phyloP scores from a whole-genome alignment of 2,888 invertebrate species.

The Caenorhabditis imperialis region DNA sequence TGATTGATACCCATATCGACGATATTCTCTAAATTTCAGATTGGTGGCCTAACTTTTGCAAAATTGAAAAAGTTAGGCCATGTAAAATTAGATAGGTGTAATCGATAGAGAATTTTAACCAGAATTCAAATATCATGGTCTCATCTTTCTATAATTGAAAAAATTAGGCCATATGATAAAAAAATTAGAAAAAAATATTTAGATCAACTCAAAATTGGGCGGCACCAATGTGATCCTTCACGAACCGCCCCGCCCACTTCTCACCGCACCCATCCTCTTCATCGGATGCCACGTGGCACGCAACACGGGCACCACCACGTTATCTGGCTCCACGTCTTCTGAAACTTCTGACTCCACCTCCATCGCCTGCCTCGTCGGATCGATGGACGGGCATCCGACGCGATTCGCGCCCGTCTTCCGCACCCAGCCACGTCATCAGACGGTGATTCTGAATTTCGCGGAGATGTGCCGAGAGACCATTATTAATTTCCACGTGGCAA shows the following conservation, averaged over 20 bases:
- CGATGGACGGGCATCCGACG: slow-evolving; percentile 48
- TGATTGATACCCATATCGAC: too few species aligned
- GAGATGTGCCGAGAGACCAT: slow-evolving; percentile 44
- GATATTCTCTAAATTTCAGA: too few species aligned
- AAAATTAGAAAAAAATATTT: too few species aligned
- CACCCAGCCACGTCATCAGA: slow-evolving; percentile 13
- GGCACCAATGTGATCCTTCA: slow-evolving; percentile 40
- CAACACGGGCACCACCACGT: not conserved
- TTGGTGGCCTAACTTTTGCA: too few species aligned
- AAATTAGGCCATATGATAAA: too few species aligned
- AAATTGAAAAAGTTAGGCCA: too few species aligned
- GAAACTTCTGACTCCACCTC: slow-evolving; percentile 8
- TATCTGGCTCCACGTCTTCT: slow-evolving; percentile 20
- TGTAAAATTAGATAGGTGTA: too few species aligned
- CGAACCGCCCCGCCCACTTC: not conserved
- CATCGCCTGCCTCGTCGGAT: slow-evolving; percentile 47
- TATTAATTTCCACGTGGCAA: slow-evolving; percentile 26
- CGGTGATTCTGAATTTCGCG: slow-evolving; percentile 18
- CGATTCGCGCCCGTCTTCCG: slow-evolving; percentile 41
- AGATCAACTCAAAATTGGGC: slow-evolving; percentile 52
- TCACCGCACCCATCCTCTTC: slow-evolving; percentile 35
- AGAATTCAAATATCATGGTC: too few species aligned
- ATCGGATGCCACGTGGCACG: slow-evolving; percentile 48
- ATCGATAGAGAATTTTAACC: too few species aligned
- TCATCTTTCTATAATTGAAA: too few species aligned